Evolutionary conservation across 2,888 invertebrate species (phyloP).

Genomic region (Pheosia tremula): DNA sequence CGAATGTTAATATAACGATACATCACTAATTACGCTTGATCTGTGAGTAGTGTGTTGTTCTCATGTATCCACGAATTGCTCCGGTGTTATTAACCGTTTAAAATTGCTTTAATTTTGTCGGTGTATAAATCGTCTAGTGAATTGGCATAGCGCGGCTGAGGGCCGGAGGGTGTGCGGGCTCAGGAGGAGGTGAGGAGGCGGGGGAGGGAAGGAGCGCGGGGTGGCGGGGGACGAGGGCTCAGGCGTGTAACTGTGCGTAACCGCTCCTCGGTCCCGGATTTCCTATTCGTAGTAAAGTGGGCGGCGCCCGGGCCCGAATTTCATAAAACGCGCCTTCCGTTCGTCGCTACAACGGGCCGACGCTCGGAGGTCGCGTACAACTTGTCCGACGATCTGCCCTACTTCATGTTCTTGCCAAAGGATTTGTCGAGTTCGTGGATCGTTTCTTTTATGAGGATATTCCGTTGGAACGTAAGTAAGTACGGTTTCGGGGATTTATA

Average conservation of each 20-base stretch:
- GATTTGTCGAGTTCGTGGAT: slow-evolving; percentile 80
- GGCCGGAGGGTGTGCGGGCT: slow-evolving; percentile 69
- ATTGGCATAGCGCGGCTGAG: slow-evolving; percentile 76
- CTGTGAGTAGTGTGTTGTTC: slow-evolving; percentile 51
- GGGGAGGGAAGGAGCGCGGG: slow-evolving; percentile 44
- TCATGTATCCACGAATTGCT: slow-evolving; percentile 54
- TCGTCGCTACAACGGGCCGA: slow-evolving; percentile 71
- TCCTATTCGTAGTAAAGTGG: slow-evolving; percentile 84
- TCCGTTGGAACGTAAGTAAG: slow-evolving; percentile 72
- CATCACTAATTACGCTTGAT: slow-evolving; percentile 47
- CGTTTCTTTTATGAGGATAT: slow-evolving; percentile 80
- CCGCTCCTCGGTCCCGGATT: slow-evolving; percentile 83
- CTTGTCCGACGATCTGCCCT: slow-evolving; percentile 81
- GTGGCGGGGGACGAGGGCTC: slow-evolving; percentile 64
- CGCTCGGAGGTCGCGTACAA: slow-evolving; percentile 75
- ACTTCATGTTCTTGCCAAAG: slow-evolving; percentile 81
- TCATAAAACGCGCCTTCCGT: slow-evolving; percentile 80
- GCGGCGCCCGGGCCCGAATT: slow-evolving; percentile 79
- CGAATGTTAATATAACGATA: slow-evolving; percentile 42
- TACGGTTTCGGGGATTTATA: slow-evolving; percentile 77
- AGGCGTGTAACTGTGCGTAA: slow-evolving; percentile 83
- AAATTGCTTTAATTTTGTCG: slow-evolving; percentile 81
- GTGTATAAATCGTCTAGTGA: slow-evolving; percentile 81
- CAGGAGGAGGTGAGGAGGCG: slow-evolving; percentile 52
- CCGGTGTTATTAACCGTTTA: slow-evolving; percentile 72